phyloP scores from a whole-genome alignment of 1,140 invertebrate genomes.

The Rhyzopertha dominica region DNA sequence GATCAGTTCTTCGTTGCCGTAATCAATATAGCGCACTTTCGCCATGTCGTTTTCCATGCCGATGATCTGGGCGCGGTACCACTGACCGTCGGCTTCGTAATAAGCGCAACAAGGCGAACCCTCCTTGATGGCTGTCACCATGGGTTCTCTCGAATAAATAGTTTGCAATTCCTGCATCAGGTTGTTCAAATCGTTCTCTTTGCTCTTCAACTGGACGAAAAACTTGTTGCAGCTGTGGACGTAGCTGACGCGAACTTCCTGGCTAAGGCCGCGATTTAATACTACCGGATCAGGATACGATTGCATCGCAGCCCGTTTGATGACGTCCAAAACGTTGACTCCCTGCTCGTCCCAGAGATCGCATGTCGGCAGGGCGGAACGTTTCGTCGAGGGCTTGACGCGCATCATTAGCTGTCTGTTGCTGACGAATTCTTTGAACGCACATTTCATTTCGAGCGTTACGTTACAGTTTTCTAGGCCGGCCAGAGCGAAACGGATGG shows the following conservation, averaged over 20 bases:
- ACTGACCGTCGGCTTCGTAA: conserved; percentile 62
- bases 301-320: conserved; percentile 37
- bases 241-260: conserved; percentile 60
- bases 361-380: conserved; percentile 66
- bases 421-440: conserved; percentile 62
- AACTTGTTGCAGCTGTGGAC: conserved; percentile 66
- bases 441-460: conserved; percentile 60
- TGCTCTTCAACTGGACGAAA: conserved; percentile 62
- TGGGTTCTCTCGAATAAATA: conserved; percentile 38
- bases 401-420: conserved; percentile 56
- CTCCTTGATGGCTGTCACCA: conserved; percentile 44
- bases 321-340: conserved; percentile 40
- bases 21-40: conserved; percentile 69
- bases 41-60: conserved; percentile 46
- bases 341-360: conserved; percentile 55
- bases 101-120: conserved; percentile 68
- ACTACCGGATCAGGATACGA: conserved; percentile 51
- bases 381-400: conserved; percentile 60
- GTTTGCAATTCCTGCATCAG: conserved; percentile 52
- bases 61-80: conserved; percentile 66
- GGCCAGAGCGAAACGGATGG: conserved; percentile 64
- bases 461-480: conserved; percentile 62
- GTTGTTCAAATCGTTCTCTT: conserved; percentile 51
- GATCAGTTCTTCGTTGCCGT: conserved; percentile 70
- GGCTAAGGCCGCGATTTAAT: conserved; percentile 41